Evolutionary conservation across 2,888 invertebrate species (phyloP), one percentile per base, ranked within the genome.

Genomic region (Eumerus sabulonum): DNA sequence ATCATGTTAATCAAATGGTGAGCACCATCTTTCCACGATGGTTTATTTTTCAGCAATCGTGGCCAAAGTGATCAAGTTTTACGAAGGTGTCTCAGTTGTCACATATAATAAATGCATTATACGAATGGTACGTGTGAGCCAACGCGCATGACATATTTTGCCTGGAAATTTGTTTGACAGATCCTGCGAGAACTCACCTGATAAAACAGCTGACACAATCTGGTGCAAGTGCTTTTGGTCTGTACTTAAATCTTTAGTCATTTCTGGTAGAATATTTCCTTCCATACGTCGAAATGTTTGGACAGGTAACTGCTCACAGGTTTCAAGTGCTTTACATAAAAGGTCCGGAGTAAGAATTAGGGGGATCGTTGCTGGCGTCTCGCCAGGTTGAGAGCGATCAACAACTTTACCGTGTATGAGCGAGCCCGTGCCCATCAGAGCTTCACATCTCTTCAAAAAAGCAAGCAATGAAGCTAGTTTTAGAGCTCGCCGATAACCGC

Each of bases 81-180:
- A 44, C 2, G 45, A 57, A 27, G 45, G 45, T 42, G 11, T 14
- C 27, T 45, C 16, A 35, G 57, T 45, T 44, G 45, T 45, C 12
- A 57, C 16, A 45, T 57, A 57, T 12, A n/a, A n/a, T n/a, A 57
- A 45, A 45, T 44, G 45, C 35, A 57, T 14, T 57, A 57, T 45
- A 7, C 45, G 44, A 18, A 44, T 57, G 14, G 57, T 44, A 7
- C 45, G 44, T 57, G 35, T 45, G 14, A 57, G 12, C 57, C 16
- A 45, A 45, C 45, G 27, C n/a, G 13, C 53, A 53, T 53, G 12
- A 38, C 36, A 53, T 14, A 53, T 16, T 17, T 53, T 53, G 27
- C 47, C 47, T 17, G 47, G 59, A 59, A 47, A 59, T 18, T 47
- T 47, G 14, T 59, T 59, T 38, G n/a, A 16, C 9, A 47, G 47